Evolutionary conservation across 2,888 invertebrate species (phyloP), one percentile per base, ranked within the genome.

Genomic region (Drosophila eohydei): DNA sequence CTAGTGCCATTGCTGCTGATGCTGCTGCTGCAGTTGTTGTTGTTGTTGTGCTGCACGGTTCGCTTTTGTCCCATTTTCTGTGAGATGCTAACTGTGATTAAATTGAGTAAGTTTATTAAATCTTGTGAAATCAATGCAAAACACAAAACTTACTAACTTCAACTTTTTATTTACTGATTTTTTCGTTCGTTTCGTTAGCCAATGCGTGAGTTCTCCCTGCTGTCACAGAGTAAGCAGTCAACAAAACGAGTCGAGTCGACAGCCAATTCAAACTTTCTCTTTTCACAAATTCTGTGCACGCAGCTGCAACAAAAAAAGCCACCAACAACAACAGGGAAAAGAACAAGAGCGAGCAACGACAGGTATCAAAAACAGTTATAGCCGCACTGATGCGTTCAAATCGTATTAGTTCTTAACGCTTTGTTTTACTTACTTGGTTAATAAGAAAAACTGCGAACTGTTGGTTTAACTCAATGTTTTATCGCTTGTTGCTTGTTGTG

Each of bases 211-310:
- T 32, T 50, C n/a, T 32, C 32, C n/a, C 32, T 14, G 32, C 16
- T 5, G n/a, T 43, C 1, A 40, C 40, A 40, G n/a, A 12, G 52
- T 21, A 26, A 46, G n/a, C 54, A 40, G 54, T 46, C 30, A 51
- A 12, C 41, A 43, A 40, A 26, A 16, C 55, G 36, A 52, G 21
- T 51, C 50, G 38, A 38, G 38, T 21, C 36, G 36, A 28, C n/a
- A 43, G 46, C 43, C 51, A 28, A 60, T 52, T 30, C 28, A 70
- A 81, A 90, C 90, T 90, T 89, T 89, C 90, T 89, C 90, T 89
- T 89, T 89, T 90, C 89, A 88, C 86, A 78, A 86, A 90, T 90
- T 88, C 88, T 82, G 55, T 59, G 59, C 84, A 81, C 83, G 86
- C 80, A 80, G 63, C 65, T 52, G 61, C 62, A 69, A 58, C 65